Conservation (phyloP, 1,140 invertebrate species). For the Eumeta japonica region DNA sequence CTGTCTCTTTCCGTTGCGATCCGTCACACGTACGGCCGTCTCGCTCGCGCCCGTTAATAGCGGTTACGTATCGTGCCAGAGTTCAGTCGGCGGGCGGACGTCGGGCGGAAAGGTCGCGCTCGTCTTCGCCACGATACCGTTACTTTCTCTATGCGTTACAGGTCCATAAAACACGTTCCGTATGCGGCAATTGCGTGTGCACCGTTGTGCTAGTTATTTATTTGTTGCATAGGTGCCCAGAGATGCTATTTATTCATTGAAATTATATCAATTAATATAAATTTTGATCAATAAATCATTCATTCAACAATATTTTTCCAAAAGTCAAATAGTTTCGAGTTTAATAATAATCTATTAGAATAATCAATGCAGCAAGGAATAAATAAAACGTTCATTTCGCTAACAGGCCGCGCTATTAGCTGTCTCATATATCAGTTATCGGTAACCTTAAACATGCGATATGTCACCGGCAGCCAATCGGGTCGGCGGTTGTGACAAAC, state of each 20-base stretch:
- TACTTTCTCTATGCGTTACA: conserved; percentile 42
- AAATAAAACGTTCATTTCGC: no score
- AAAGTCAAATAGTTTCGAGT: background rate
- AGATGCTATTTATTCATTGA: no score
- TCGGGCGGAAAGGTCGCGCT: conserved; percentile 43
- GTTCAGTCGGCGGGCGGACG: conserved; percentile 47
- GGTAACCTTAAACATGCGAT: conserved; percentile 23
- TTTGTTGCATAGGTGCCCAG: conserved; percentile 5
- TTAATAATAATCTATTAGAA: no score
- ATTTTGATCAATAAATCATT: no score
- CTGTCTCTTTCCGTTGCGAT: conserved; percentile 28
- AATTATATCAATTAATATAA: no score
- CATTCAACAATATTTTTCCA: no score
- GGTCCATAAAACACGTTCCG: conserved; percentile 39
- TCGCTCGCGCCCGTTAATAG: conserved; percentile 47
- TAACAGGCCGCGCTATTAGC: no score
- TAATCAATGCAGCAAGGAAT: no score
- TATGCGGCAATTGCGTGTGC: conserved; percentile 32
- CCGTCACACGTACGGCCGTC: conserved; percentile 21
- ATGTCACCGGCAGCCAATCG: conserved; percentile 42
- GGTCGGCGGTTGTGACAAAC: conserved; percentile 43
- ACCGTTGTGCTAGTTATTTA: conserved; percentile 21
- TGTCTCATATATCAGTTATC: no score
- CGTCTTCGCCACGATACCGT: conserved; percentile 32
- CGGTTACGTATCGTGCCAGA: conserved; percentile 49